Evolutionary conservation across 1,140 invertebrate species (phyloP).

Genomic region (Caerostris darwini): DNA sequence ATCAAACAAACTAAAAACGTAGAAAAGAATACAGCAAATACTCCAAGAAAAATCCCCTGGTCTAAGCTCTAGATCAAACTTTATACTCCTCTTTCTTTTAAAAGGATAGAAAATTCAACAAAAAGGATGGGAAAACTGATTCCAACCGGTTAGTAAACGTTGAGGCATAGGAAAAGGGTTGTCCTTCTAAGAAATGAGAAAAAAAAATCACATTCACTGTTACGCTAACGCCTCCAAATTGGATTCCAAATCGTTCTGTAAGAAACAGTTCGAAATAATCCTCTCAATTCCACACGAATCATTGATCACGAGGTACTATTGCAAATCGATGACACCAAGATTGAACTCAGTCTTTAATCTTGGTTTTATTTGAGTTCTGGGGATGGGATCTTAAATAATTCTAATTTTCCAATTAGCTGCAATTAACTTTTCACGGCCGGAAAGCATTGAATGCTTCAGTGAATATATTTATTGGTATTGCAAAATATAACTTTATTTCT

Average conservation of each 20-base stretch:
- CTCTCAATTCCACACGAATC: background rate
- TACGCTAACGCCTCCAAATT: constrained; percentile 16
- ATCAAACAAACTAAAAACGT: no score
- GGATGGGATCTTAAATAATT: background rate
- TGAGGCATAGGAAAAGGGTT: constrained; percentile 6
- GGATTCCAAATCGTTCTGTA: constrained; percentile 29
- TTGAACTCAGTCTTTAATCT: background rate
- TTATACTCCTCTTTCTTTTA: background rate
- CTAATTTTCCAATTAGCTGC: background rate
- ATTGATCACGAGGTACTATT: constrained; percentile 36
- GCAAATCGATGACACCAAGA: constrained; percentile 11
- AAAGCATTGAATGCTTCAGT: no score
- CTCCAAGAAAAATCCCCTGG: background rate
- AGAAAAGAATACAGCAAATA: background rate
- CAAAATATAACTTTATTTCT: no score
- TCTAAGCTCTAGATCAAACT: constrained; percentile 7
- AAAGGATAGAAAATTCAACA: background rate
- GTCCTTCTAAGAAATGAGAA: background rate
- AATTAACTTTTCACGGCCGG: no score
- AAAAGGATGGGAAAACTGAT: constrained; percentile 40
- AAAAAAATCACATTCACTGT: background rate
- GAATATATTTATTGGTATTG: no score
- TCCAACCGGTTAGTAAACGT: constrained; percentile 2
- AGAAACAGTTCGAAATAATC: constrained; percentile 39
- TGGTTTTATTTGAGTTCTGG: no score